phyloP scores from a whole-genome alignment of 2,888 invertebrate genomes.

The Drosophila birchii region DNA sequence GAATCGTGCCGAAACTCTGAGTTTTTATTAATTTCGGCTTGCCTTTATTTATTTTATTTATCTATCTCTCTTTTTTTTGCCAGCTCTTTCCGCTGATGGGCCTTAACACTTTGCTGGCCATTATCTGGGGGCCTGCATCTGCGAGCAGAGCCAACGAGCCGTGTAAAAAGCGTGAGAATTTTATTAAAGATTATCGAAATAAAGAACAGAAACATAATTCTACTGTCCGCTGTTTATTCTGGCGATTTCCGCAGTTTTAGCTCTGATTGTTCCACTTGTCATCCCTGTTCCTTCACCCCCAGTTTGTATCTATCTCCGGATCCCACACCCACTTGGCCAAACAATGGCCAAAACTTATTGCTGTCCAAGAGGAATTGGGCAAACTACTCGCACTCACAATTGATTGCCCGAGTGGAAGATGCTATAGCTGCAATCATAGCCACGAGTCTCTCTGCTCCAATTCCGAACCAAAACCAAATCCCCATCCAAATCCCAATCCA shows the following conservation, averaged over 20 bases:
- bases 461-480: slow-evolving; percentile 16
- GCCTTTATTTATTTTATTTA: slow-evolving; percentile 45
- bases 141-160: slow-evolving; percentile 74
- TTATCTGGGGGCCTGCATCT: slow-evolving; percentile 61
- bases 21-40: slow-evolving; percentile 40
- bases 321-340: slow-evolving; percentile 34
- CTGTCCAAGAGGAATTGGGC: slow-evolving; percentile 6
- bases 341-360: slow-evolving; percentile 27
- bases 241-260: slow-evolving; percentile 71
- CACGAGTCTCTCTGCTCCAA: slow-evolving; percentile 24
- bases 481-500: slow-evolving; percentile 15
- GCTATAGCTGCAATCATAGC: slow-evolving; percentile 17
- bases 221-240: slow-evolving; percentile 60
- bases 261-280: slow-evolving; percentile 72
- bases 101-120: slow-evolving; percentile 55
- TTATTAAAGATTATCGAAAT: slow-evolving; percentile 68
- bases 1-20: slow-evolving; percentile 55
- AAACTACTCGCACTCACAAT: slow-evolving; percentile 20
- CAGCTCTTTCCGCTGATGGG: slow-evolving; percentile 42
- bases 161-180: slow-evolving; percentile 82
- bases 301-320: slow-evolving; percentile 1
- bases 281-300: slow-evolving; percentile 41
- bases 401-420: slow-evolving; percentile 17
- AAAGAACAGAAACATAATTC: slow-evolving; percentile 24
- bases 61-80: slow-evolving; percentile 46